A percentile compares a stretch with the other conserved stretches of the same genome.
Evolutionary conservation across 1,140 invertebrate species (phyloP).

Genomic region (Pseudachorutes palmiensis): DNA sequence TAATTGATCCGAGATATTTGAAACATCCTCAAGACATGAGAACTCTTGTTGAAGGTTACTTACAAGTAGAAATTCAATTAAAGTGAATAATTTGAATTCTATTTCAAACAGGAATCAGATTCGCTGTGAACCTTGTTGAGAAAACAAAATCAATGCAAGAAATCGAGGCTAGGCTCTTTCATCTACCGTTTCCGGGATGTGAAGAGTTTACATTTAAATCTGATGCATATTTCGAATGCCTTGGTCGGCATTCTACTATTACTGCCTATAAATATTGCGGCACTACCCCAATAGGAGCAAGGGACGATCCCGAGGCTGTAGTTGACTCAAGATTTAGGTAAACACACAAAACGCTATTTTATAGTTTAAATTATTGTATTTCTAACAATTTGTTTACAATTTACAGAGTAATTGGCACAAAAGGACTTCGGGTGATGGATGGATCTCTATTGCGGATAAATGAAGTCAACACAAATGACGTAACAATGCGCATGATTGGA

Average conservation of each 20-base stretch:
- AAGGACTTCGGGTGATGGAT: not conserved
- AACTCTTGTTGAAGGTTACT: slow-evolving; percentile 7
- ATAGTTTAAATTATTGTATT: not conserved
- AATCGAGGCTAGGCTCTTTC: slow-evolving; percentile 17
- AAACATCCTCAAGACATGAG: not conserved
- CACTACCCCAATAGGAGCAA: slow-evolving; percentile 23
- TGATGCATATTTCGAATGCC: slow-evolving; percentile 72
- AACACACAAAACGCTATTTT: not conserved
- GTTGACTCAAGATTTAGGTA: slow-evolving; percentile 22
- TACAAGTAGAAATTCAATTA: not conserved
- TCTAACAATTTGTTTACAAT: not conserved
- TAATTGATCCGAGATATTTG: slow-evolving; percentile 14
- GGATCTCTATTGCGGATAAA: not conserved
- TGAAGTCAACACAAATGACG: not conserved
- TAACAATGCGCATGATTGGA: slow-evolving; percentile 2
- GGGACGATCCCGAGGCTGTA: slow-evolving; percentile 12
- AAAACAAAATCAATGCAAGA: slow-evolving; percentile 21
- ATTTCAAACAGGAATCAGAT: slow-evolving; percentile 16
- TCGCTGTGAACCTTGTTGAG: slow-evolving; percentile 21
- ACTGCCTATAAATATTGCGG: slow-evolving; percentile 19
- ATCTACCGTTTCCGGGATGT: slow-evolving; percentile 65
- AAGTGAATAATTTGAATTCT: not conserved
- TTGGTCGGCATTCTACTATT: not conserved
- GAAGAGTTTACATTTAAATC: slow-evolving; percentile 55
- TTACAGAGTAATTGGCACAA: not conserved